Evolutionary conservation across 1,140 invertebrate species (phyloP).

Genomic region (Drosophila kurseongensis): DNA sequence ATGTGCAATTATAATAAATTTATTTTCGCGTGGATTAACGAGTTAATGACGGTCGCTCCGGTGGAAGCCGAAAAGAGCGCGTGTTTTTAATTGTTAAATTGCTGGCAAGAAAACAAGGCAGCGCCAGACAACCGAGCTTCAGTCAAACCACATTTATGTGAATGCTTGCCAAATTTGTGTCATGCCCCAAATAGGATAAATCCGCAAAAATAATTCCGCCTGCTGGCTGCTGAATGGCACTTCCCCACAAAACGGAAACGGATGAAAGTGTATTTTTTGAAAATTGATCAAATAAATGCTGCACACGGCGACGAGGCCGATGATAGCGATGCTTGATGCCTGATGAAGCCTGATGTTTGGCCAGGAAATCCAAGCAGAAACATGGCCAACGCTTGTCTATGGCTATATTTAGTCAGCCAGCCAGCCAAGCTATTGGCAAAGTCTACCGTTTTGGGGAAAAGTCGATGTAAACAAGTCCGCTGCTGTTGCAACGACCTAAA

Average conservation of each 20-base stretch:
- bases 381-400: conserved; percentile 57
- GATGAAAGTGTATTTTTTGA: conserved; percentile 46
- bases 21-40: conserved; percentile 81
- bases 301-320: conserved; percentile 10
- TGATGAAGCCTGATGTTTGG: conserved; percentile 60
- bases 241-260: conserved; percentile 56
- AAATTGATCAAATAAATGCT: conserved; percentile 35
- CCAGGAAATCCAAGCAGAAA: conserved; percentile 65
- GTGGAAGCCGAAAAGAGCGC: conserved; percentile 66
- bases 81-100: conserved; percentile 83
- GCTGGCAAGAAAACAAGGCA: conserved; percentile 69
- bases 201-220: conserved; percentile 52
- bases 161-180: conserved; percentile 78
- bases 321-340: conserved; percentile 12
- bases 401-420: conserved; percentile 73
- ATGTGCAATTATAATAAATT: conserved; percentile 81
- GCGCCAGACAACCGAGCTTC: conserved; percentile 14
- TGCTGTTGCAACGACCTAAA: conserved; percentile 70
- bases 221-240: conserved; percentile 53
- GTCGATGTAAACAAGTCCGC: conserved; percentile 73
- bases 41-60: conserved; percentile 71
- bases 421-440: conserved; percentile 58
- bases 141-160: conserved; percentile 28
- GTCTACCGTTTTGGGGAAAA: conserved; percentile 62
- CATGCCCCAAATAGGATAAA: conserved; percentile 80